Evolutionary conservation across 2,888 invertebrate genomes (phyloP).

Genomic region (Oasisia sp.): DNA sequence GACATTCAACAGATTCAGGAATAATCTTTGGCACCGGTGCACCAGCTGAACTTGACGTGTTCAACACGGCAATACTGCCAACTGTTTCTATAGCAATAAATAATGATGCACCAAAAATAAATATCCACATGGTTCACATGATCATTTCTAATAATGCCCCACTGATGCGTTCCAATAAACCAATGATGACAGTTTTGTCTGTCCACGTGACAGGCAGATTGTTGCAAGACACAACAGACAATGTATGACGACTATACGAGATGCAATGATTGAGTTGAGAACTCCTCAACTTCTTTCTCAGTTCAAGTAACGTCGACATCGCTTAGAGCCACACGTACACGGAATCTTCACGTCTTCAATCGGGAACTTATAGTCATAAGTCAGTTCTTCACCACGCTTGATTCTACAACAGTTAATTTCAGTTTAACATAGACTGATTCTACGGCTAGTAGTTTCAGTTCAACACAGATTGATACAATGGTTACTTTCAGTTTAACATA

Average conservation of each 20-base stretch:
- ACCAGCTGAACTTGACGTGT: not conserved
- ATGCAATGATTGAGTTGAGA: not conserved
- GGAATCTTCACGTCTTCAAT: slow-evolving; percentile 97
- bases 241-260: not conserved
- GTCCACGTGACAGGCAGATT: no score
- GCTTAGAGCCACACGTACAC: slow-evolving; percentile 91
- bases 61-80: not conserved
- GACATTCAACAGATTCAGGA: not conserved
- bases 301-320: slow-evolving; percentile 95
- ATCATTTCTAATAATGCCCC: not conserved
- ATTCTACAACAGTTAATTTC: slow-evolving; percentile 70
- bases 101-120: not conserved
- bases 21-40: not conserved
- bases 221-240: not conserved
- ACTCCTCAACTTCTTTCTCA: slow-evolving; percentile 60
- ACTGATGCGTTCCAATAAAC: not conserved
- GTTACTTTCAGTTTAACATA: no score
- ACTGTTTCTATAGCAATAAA: not conserved
- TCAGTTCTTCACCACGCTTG: slow-evolving; percentile 90
- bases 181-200: not conserved
- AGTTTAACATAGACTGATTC: not conserved
- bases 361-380: slow-evolving; percentile 97
- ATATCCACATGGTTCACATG: not conserved
- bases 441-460: not conserved
- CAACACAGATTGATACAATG: not conserved